phyloP scores from a whole-genome alignment of 2,113 vertebrate species.

The Cyprinodon tularosa region DNA sequence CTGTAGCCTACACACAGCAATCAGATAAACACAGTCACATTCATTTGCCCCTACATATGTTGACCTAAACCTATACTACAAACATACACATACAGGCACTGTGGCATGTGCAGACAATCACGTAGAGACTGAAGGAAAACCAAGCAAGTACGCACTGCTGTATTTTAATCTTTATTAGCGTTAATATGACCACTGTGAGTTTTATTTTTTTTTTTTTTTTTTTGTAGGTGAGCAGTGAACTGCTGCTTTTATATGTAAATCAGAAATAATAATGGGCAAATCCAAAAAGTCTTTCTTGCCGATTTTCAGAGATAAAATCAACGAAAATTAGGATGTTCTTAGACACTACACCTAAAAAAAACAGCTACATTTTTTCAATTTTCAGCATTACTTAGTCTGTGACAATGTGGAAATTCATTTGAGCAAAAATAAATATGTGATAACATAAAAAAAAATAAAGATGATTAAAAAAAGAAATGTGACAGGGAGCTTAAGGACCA shows the following conservation, averaged over 20 bases:
- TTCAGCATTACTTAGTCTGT: neutral
- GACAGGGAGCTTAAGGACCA: no score
- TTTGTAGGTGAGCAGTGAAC: conserved; percentile 34
- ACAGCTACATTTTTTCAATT: conserved; percentile 15
- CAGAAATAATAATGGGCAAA: conserved; percentile 37
- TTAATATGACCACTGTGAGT: conserved; percentile 41
- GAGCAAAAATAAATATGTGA: neutral
- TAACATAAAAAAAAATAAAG: neutral
- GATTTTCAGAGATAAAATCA: conserved; percentile 50
- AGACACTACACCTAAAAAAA: conserved; percentile 1
- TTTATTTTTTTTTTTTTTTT: conserved; percentile 29
- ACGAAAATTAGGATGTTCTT: conserved; percentile 28
- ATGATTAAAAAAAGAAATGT: no score
- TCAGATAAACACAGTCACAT: conserved; percentile 81
- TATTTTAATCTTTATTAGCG: conserved; percentile 68
- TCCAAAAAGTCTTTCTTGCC: conserved; percentile 42
- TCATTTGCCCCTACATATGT: conserved; percentile 63
- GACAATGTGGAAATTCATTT: neutral
- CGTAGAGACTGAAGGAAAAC: conserved; percentile 39
- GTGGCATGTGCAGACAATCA: conserved; percentile 41
- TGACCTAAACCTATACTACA: conserved; percentile 21
- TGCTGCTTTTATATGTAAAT: conserved; percentile 55
- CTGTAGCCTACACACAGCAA: conserved; percentile 79
- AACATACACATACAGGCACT: conserved; percentile 44
- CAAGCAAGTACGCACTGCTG: conserved; percentile 62